phyloP scores from a whole-genome alignment of 2,113 vertebrate species.

The Cichladusa arquata region DNA sequence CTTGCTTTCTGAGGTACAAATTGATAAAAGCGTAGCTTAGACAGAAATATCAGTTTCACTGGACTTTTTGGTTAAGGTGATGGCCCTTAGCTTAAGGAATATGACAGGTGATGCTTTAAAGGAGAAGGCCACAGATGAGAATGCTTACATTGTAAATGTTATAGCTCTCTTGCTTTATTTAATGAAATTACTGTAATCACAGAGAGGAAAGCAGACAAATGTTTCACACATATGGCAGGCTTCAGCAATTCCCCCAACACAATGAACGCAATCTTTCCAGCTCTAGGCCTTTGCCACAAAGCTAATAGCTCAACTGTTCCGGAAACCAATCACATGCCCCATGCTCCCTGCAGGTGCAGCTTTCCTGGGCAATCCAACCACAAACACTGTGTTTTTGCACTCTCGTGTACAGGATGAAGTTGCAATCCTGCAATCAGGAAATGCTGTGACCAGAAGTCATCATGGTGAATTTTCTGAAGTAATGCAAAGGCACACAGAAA shows the following conservation, averaged over 20 bases:
- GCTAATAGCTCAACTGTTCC: constrained; percentile 24
- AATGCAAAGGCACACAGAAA: neutral
- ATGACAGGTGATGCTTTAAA: neutral
- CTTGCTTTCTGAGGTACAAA: neutral
- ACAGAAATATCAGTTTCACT: neutral
- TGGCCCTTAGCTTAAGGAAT: neutral
- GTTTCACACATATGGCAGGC: constrained; percentile 2
- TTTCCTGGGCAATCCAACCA: neutral
- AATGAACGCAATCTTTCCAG: constrained; percentile 27
- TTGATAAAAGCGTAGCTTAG: neutral
- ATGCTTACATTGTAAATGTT: neutral
- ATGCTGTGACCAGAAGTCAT: neutral
- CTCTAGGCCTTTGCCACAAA: constrained; percentile 44
- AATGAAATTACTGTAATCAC: constrained; percentile 12
- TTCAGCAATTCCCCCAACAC: constrained; percentile 12
- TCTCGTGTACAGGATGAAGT: neutral
- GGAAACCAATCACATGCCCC: neutral
- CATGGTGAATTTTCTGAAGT: neutral
- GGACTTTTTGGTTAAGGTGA: neutral
- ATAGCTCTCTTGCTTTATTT: neutral
- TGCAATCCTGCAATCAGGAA: neutral
- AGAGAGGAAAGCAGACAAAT: constrained; percentile 16
- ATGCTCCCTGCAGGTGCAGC: constrained; percentile 12
- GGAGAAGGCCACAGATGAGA: neutral
- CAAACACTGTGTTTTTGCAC: neutral